These are phyloP conservation scores for Ceratitis capitata DNA, from an alignment of 1,140 invertebrate species.

Conservation along the genomic window DNA sequence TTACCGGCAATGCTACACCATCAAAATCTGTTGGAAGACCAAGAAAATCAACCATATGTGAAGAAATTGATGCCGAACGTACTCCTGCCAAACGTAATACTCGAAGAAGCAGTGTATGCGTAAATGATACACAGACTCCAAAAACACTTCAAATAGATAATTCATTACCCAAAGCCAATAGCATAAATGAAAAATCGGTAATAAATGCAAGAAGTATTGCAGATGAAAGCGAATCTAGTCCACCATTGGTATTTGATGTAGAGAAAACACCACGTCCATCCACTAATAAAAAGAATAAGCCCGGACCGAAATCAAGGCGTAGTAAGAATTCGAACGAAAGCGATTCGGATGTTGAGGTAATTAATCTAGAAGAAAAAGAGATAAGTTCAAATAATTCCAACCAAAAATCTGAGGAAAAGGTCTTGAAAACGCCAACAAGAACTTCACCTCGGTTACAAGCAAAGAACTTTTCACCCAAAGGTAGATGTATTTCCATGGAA, in stretches of 20 bases:
- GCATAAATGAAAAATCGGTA: not conserved
- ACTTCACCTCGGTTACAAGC: not conserved
- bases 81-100: conserved; percentile 34
- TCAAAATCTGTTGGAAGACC: conserved; percentile 49
- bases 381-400: not conserved
- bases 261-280: not conserved
- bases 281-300: not conserved
- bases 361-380: conserved; percentile 19
- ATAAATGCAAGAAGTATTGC: not conserved
- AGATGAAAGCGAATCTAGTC: conserved; percentile 48
- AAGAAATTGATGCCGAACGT: not conserved
- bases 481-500: not conserved
- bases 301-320: not conserved
- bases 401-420: not conserved
- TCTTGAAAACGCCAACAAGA: not conserved
- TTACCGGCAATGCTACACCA: conserved; percentile 43
- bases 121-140: conserved; percentile 45
- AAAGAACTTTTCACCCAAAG: not conserved
- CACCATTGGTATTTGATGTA: conserved; percentile 46
- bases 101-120: conserved; percentile 45
- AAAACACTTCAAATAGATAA: conserved; percentile 37
- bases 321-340: not conserved
- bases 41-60: not conserved
- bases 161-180: not conserved
- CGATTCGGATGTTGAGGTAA: conserved; percentile 28